Evolutionary conservation across 2,797 vertebrate genomes (phyloP).

Genomic region (Catamblyrhynchus diadema): DNA sequence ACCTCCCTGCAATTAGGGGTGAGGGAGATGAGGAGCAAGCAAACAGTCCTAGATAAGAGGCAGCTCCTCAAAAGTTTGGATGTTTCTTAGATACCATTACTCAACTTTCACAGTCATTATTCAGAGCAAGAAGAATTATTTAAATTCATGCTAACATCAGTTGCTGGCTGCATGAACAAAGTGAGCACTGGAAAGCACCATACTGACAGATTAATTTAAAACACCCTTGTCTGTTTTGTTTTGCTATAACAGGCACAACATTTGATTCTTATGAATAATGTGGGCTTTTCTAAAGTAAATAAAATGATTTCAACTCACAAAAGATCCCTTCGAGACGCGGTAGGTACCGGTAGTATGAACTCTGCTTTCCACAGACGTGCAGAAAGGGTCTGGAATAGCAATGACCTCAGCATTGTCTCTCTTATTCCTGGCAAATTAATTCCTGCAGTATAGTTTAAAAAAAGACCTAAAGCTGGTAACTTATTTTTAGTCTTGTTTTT

Average conservation of each 20-base stretch:
- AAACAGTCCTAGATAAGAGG: background rate
- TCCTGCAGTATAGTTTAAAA: conserved; percentile 22
- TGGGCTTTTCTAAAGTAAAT: conserved; percentile 31
- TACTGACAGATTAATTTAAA: conserved; percentile 57
- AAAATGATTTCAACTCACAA: conserved; percentile 13
- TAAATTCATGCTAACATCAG: conserved; percentile 54
- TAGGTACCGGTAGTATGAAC: conserved; percentile 4
- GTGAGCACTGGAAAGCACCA: conserved; percentile 13
- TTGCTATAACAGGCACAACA: background rate
- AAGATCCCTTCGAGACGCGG: background rate
- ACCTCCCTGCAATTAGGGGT: conserved; percentile 54
- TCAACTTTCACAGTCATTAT: conserved; percentile 47
- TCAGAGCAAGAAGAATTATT: conserved; percentile 54
- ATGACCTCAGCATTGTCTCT: conserved; percentile 13
- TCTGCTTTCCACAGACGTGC: background rate
- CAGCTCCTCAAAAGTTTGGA: conserved; percentile 19
- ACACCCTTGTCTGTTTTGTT: conserved; percentile 34
- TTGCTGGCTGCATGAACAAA: conserved; percentile 42
- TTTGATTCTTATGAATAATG: conserved; percentile 47
- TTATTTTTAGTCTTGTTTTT: background rate
- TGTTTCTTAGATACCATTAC: conserved; percentile 31
- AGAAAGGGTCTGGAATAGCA: conserved; percentile 30
- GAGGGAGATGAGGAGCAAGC: background rate
- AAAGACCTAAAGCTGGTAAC: background rate
- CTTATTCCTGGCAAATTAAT: conserved; percentile 34